phyloP scores from a whole-genome alignment of 2,113 vertebrate species.

The Aptenodytes forsteri region DNA sequence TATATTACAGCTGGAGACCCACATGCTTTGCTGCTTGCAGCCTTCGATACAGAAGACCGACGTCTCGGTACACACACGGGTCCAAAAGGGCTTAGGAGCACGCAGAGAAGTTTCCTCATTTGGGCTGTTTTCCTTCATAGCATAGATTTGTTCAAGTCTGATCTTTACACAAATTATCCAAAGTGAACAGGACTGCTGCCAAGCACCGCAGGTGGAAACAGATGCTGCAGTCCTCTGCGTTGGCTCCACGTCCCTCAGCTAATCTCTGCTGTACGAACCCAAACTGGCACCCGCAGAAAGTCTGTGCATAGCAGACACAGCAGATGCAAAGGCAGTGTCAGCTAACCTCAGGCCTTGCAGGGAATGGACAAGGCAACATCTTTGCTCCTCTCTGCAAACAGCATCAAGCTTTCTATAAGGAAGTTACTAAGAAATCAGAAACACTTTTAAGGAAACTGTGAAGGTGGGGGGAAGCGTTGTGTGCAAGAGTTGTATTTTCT shows the following conservation, averaged over 20 bases:
- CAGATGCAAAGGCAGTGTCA: neutral
- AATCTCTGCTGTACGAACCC: neutral
- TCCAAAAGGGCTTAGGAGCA: neutral
- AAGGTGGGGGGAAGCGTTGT: neutral
- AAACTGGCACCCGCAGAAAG: neutral
- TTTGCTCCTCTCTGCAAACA: neutral
- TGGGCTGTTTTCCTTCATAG: neutral
- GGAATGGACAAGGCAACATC: accelerated
- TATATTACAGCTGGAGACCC: neutral
- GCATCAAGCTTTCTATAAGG: neutral
- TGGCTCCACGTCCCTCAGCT: neutral
- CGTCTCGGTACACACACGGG: neutral
- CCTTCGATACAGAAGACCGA: neutral
- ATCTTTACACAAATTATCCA: neutral
- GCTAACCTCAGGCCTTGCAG: neutral
- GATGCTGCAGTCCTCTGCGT: neutral
- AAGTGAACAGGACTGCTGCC: neutral
- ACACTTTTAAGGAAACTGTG: neutral
- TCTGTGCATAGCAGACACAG: neutral
- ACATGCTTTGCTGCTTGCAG: neutral
- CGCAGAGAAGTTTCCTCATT: neutral
- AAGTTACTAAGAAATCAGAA: neutral
- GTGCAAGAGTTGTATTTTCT: neutral
- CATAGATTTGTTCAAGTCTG: neutral
- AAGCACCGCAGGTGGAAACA: neutral